Base-by-base conservation (phyloP, 1,140 invertebrate genomes). In the Aphis craccivora region DNA sequence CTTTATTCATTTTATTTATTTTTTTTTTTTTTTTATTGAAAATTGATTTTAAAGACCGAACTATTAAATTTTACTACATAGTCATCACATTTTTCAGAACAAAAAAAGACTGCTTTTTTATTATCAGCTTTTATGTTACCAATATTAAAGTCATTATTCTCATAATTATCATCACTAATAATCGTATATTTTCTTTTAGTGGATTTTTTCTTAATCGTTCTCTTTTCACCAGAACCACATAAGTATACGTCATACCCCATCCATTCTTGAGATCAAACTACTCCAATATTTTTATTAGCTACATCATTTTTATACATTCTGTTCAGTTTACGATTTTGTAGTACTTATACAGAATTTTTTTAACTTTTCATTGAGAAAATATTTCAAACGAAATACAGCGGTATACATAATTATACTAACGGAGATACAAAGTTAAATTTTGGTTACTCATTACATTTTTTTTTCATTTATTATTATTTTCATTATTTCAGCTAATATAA, bases 71-170 rank as follows among this genome's bases (percentile, higher is more conserved):
- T n/a, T 76, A 76, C 9, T 76, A 76, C 60, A 76, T 76, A n/a
- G 30, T 76, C 60, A 76, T 76, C 60, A 76, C 60, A 76, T 76
- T 76, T 76, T 76, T 20, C 14, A 76, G 60, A 76, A 76, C 60
- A 76, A 76, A 76, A 76, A 30, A 18, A 76, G 60, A 76, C 11
- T 76, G n/a, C 60, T 76, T 76, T 67, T 76, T 76, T n/a, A 76
- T 76, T 76, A 76, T 76, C n/a, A n/a, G 60, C 60, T n/a, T 76
- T 76, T 76, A n/a, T 76, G n/a, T 76, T 6, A 76, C 60, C 60
- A 76, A 76, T 76, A n/a, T 76, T 67, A n/a, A 76, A 76, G 30
- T 76, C 60, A 76, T 76, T 76, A 76, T 76, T 76, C 60, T 76
- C 30, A 76, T 76, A n/a, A n/a, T 67, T 5, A 76, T 76, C 30